Conservation (phyloP, 2,888 invertebrate genomes). For the Tiliacea citrago region DNA sequence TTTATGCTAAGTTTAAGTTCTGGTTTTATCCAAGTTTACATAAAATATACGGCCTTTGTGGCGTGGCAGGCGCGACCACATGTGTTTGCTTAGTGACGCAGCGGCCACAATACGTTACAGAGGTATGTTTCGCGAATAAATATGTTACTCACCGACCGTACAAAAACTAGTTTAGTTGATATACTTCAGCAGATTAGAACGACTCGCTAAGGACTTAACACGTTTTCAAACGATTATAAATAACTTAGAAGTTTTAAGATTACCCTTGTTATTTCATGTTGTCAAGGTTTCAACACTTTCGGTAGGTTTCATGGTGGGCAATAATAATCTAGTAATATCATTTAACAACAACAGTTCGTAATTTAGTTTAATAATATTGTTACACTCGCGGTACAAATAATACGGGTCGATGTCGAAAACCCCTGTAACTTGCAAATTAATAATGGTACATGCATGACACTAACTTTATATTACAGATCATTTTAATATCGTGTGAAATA, state of each 20-base stretch:
- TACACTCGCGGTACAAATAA: background rate
- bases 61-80: conserved; percentile 60
- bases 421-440: no score
- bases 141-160: conserved; percentile 59
- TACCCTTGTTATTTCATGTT: conserved; percentile 14
- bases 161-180: conserved; percentile 63
- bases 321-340: no score
- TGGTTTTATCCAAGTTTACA: conserved; percentile 38
- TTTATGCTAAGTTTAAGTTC: conserved; percentile 27
- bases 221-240: conserved; percentile 46
- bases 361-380: background rate
- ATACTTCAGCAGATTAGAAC: conserved; percentile 51
- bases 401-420: no score
- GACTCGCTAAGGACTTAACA: conserved; percentile 41
- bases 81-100: conserved; percentile 70
- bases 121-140: conserved; percentile 64
- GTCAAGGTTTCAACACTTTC: conserved; percentile 15
- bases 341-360: background rate
- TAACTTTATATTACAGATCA: no score
- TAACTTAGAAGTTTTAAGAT: conserved; percentile 23
- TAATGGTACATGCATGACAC: no score
- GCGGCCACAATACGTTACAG: conserved; percentile 60
- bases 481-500: no score
- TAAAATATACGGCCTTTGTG: conserved; percentile 53
- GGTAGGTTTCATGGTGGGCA: background rate